Conservation (phyloP, 2,888 invertebrate genomes). For the Silvanus unidentatus region DNA sequence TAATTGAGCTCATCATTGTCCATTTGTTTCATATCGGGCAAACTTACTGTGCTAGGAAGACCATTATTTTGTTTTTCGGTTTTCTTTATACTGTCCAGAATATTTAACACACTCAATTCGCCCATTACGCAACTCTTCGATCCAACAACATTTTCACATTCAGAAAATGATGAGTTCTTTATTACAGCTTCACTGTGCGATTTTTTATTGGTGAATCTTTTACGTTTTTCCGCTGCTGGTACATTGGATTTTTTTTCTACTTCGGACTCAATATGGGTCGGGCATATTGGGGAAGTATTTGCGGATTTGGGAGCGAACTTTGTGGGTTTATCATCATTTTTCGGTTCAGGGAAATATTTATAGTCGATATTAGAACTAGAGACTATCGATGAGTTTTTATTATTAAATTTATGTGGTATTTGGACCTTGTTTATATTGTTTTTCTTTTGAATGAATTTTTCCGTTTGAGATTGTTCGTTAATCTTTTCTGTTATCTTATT, state of each 20-base stretch:
- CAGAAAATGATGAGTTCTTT: conserved; percentile 22
- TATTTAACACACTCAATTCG: conserved; percentile 19
- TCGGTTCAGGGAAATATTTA: background rate
- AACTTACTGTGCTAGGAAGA: conserved; percentile 18
- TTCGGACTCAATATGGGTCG: conserved; percentile 33
- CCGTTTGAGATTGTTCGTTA: too few relatives aligned
- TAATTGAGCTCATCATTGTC: conserved; percentile 13
- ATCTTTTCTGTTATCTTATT: too few relatives aligned
- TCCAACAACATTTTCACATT: conserved; percentile 17
- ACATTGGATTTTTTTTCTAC: conserved; percentile 20
- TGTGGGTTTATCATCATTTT: conserved; percentile 1
- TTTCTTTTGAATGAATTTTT: too few relatives aligned
- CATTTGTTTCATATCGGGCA: conserved; percentile 22
- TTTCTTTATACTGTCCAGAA: conserved; percentile 17
- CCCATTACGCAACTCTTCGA: conserved; percentile 1
- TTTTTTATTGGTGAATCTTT: conserved; percentile 13
- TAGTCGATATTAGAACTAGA: background rate
- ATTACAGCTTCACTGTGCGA: conserved; percentile 1
- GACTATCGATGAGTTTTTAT: background rate
- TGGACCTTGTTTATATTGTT: too few relatives aligned
- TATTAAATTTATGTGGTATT: background rate
- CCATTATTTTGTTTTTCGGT: conserved; percentile 11
- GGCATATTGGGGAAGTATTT: conserved; percentile 35
- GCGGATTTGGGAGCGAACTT: background rate
- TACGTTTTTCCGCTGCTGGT: conserved; percentile 24